Conservation (phyloP, 2,888 invertebrate genomes). For the Andrena dorsata region DNA sequence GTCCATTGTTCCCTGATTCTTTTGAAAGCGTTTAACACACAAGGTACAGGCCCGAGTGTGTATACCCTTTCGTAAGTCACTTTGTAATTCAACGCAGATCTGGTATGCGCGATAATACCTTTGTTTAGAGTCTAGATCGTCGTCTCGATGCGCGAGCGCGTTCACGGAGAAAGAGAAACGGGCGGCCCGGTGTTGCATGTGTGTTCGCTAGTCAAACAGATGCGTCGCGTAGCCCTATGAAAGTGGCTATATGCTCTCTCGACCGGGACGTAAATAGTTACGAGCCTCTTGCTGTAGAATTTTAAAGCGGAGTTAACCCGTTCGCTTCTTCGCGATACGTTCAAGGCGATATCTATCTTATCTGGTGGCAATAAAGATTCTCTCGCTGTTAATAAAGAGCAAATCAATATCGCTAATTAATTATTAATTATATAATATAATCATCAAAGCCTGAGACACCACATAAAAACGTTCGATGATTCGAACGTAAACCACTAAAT, state of each 20-base stretch:
- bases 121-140: constrained; percentile 57
- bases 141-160: constrained; percentile 40
- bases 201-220: constrained; percentile 46
- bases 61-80: constrained; percentile 61
- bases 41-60: constrained; percentile 24
- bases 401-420: too few relatives aligned
- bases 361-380: too few relatives aligned
- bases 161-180: constrained; percentile 43
- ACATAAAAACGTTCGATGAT: too few relatives aligned
- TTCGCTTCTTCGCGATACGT: constrained; percentile 28
- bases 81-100: constrained; percentile 63
- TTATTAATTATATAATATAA: too few relatives aligned
- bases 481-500: too few relatives aligned
- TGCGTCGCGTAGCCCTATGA: constrained; percentile 56
- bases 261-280: constrained; percentile 65
- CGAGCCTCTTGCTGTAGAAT: constrained; percentile 52
- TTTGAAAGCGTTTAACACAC: constrained; percentile 43
- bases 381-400: too few relatives aligned
- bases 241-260: constrained; percentile 50
- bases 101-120: constrained; percentile 58
- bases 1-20: constrained; percentile 52
- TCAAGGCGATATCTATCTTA: constrained; percentile 34
- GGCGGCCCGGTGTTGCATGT: constrained; percentile 20
- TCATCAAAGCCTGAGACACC: too few relatives aligned
- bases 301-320: constrained; percentile 59